Percentiles rank a stretch among this genome's conserved stretches.
Evolutionary conservation across 2,797 vertebrate genomes (phyloP).

Genomic region (Eupleurogrammus muticus): DNA sequence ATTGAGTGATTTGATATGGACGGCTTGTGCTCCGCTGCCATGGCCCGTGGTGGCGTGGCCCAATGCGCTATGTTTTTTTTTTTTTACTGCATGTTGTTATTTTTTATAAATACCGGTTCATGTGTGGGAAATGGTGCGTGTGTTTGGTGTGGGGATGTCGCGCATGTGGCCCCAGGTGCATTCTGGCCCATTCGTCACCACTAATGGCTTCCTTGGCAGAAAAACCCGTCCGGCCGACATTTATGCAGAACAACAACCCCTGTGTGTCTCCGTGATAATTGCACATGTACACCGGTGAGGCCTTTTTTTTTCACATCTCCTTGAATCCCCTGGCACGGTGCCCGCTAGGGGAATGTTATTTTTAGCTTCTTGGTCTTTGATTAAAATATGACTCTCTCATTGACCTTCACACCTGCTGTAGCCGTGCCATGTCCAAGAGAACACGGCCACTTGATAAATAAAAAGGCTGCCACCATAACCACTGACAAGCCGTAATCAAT

Average conservation of each 20-base stretch:
- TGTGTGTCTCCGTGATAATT: slow-evolving; percentile 69
- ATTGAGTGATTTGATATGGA: too few relatives aligned
- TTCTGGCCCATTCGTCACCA: slow-evolving; percentile 51
- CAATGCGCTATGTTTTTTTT: too few relatives aligned
- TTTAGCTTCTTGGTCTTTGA: slow-evolving; percentile 79
- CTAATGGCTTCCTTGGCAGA: slow-evolving; percentile 35
- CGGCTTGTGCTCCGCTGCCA: too few relatives aligned
- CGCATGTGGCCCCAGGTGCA: slow-evolving; percentile 44
- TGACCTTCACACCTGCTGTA: slow-evolving; percentile 82
- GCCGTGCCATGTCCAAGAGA: slow-evolving; percentile 59
- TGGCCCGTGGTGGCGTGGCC: too few relatives aligned
- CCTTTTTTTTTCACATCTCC: slow-evolving; percentile 65
- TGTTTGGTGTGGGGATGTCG: too few relatives aligned
- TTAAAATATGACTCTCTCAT: slow-evolving; percentile 76
- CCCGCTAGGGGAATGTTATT: slow-evolving; percentile 70
- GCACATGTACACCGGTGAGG: slow-evolving; percentile 48
- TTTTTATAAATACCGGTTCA: too few relatives aligned
- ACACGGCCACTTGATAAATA: slow-evolving; percentile 64
- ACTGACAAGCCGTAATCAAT: slow-evolving; percentile 72
- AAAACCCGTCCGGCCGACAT: slow-evolving; percentile 63
- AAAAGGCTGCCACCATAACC: slow-evolving; percentile 55
- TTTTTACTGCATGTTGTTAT: too few relatives aligned
- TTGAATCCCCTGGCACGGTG: slow-evolving; percentile 42
- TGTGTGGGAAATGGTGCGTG: too few relatives aligned
- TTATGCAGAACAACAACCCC: slow-evolving; percentile 60